Percentiles rank a stretch among this genome's conserved stretches.
Conservation (phyloP, 1,140 invertebrate species). For the Dendrolimus punctatus region DNA sequence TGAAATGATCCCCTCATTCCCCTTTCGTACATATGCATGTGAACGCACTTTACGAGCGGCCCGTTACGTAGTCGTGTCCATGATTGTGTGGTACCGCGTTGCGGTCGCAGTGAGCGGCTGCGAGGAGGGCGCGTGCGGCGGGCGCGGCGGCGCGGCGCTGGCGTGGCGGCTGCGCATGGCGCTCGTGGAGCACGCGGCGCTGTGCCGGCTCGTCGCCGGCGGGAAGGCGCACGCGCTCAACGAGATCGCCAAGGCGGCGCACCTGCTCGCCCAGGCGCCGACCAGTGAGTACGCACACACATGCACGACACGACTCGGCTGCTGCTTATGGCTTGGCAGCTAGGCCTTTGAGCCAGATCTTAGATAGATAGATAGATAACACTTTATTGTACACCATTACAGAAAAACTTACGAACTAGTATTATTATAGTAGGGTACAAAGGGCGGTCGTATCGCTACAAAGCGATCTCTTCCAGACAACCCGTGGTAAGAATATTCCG, state of each 20-base stretch:
- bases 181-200: slow-evolving; percentile 95
- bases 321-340: no score
- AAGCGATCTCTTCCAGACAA: no score
- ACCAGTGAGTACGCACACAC: slow-evolving; percentile 16
- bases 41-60: no score
- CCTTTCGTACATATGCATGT: no score
- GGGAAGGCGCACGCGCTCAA: slow-evolving; percentile 88
- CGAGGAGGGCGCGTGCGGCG: slow-evolving; percentile 10
- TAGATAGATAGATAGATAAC: no score
- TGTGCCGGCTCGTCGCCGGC: slow-evolving; percentile 96
- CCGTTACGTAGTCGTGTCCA: background rate
- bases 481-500: no score
- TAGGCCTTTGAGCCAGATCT: no score
- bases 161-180: slow-evolving; percentile 89
- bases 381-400: no score
- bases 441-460: no score
- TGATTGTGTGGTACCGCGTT: background rate
- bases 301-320: background rate
- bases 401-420: no score
- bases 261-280: slow-evolving; percentile 65
- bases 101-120: slow-evolving; percentile 1
- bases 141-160: slow-evolving; percentile 34
- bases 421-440: no score
- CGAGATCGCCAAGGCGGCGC: slow-evolving; percentile 89
- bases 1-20: no score